These are phyloP conservation scores for Motacilla alba DNA, from an alignment of 2,113 vertebrate genomes.

Conservation along the genomic window DNA sequence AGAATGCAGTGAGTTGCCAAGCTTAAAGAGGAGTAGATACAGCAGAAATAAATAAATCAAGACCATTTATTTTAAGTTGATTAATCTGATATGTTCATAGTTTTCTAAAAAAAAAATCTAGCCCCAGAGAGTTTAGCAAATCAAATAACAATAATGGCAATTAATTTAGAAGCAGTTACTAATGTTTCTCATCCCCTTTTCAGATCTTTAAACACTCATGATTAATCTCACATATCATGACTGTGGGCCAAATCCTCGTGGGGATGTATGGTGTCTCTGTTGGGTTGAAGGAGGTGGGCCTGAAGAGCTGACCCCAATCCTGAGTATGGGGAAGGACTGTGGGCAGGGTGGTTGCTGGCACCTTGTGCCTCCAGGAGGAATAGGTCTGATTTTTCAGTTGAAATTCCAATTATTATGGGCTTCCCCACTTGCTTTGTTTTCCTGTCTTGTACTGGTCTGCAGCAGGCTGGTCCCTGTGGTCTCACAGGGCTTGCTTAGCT, in stretches of 20 bases:
- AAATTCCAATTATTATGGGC: background rate
- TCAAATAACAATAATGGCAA: slow-evolving; percentile 18
- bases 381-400: background rate
- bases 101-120: slow-evolving; percentile 46
- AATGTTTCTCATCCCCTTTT: slow-evolving; percentile 15
- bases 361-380: background rate
- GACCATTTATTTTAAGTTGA: slow-evolving; percentile 48
- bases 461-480: background rate
- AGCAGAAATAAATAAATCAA: slow-evolving; percentile 56
- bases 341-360: background rate
- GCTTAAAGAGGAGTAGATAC: slow-evolving; percentile 26
- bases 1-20: slow-evolving; percentile 35
- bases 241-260: background rate
- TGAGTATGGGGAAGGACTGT: fast-evolving
- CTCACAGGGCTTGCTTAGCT: background rate
- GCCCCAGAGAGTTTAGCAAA: slow-evolving; percentile 20
- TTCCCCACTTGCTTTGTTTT: background rate
- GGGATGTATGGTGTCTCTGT: background rate
- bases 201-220: background rate
- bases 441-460: background rate
- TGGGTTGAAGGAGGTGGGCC: background rate
- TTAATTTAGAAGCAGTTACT: slow-evolving; percentile 36
- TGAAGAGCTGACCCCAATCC: background rate
- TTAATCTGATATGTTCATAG: slow-evolving; percentile 34
- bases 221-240: background rate